phyloP scores from a whole-genome alignment of 1,140 invertebrate genomes.

The Bombus sylvicola region DNA sequence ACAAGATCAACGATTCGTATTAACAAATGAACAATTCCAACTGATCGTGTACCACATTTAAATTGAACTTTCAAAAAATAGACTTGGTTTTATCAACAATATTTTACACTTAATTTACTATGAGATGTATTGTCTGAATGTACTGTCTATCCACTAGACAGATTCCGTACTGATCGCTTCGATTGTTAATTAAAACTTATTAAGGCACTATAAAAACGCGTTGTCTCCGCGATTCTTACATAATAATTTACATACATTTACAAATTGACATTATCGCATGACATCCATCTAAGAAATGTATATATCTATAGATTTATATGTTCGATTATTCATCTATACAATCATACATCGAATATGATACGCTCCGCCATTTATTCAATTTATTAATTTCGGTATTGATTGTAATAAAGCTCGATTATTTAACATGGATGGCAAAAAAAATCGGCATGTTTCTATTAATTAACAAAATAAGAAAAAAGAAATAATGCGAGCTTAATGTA shows the following conservation, averaged over 20 bases:
- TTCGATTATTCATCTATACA: neutral
- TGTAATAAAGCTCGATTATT: neutral
- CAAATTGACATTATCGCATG: neutral
- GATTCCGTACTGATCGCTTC: neutral
- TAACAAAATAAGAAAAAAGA: conserved; percentile 35
- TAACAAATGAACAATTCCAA: conserved; percentile 18
- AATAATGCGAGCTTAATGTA: conserved; percentile 38
- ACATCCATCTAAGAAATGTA: neutral
- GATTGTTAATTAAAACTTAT: conserved; percentile 31
- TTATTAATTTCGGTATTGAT: neutral
- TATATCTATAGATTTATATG: neutral
- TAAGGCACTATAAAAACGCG: conserved; percentile 29
- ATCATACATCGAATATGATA: neutral
- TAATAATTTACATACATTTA: conserved; percentile 29
- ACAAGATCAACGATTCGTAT: conserved; percentile 31
- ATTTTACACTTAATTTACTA: neutral
- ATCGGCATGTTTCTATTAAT: conserved; percentile 9
- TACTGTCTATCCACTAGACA: neutral
- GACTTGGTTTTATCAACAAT: neutral
- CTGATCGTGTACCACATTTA: neutral
- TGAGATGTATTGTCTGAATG: neutral
- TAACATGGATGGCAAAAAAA: neutral
- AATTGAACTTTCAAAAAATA: neutral
- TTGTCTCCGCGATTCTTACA: neutral
- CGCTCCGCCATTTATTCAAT: neutral